Evolutionary conservation across 1,140 invertebrate genomes (phyloP).

Genomic region (Heterodera schachtii): DNA sequence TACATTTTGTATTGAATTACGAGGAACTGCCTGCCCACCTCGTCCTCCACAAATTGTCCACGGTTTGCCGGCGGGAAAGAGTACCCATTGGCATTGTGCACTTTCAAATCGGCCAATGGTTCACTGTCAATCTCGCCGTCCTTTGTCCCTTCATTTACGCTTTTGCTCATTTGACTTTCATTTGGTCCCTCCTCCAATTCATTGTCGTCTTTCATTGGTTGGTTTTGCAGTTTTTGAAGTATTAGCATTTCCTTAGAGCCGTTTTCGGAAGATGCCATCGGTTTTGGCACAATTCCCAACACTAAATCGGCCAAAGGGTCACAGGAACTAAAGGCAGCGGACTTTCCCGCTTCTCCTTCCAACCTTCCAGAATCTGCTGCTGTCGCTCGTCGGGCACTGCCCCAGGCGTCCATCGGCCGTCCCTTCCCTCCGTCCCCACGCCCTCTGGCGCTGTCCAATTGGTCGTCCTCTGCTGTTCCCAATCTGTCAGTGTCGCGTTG

Average conservation of each 20-base stretch:
- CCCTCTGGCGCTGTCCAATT: neutral
- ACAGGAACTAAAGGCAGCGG: too few relatives aligned
- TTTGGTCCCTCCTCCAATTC: neutral
- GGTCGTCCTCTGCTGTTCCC: neutral
- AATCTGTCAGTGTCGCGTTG: too few relatives aligned
- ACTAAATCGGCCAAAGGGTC: neutral
- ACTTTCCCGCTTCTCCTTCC: too few relatives aligned
- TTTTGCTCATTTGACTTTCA: neutral
- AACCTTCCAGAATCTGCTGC: neutral
- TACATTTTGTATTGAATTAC: too few relatives aligned
- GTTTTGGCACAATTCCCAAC: neutral
- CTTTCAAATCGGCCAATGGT: neutral
- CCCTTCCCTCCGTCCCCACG: neutral
- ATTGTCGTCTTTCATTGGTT: too few relatives aligned
- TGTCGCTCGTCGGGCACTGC: neutral
- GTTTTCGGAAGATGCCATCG: neutral
- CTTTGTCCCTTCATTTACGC: neutral
- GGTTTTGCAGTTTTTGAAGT: too few relatives aligned
- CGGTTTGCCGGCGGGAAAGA: neutral
- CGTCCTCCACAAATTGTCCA: neutral
- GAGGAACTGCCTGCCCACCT: neutral
- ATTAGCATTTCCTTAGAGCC: too few relatives aligned
- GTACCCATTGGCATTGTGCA: neutral
- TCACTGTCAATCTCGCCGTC: neutral
- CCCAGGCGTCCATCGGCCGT: neutral